Evolutionary conservation across 2,888 invertebrate genomes (phyloP).

Genomic region (Oscheius myriophilus): DNA sequence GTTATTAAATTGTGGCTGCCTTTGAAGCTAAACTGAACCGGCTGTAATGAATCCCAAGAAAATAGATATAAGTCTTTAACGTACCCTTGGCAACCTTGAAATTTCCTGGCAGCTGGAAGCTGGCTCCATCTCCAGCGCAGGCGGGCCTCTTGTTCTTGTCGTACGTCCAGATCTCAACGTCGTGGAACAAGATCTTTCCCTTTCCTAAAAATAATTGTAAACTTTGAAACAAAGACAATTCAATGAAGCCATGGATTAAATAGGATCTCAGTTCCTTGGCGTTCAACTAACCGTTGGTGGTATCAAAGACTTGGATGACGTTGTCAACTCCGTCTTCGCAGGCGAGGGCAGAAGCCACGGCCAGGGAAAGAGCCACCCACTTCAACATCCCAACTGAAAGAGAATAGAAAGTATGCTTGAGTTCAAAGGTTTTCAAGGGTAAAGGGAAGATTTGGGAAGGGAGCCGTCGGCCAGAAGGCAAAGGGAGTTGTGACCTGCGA

Average conservation of each 20-base stretch:
- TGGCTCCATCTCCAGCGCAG: slow-evolving; percentile 42
- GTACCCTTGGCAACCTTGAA: slow-evolving; percentile 53
- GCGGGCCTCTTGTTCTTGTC: slow-evolving; percentile 55
- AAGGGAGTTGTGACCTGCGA: too few relatives aligned
- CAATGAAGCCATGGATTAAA: neutral
- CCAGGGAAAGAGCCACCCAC: slow-evolving; percentile 11
- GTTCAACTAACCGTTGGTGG: slow-evolving; percentile 41
- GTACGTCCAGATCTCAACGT: slow-evolving; percentile 56
- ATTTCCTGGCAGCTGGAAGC: slow-evolving; percentile 54
- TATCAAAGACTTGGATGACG: slow-evolving; percentile 53
- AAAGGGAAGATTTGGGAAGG: neutral
- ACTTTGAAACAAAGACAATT: neutral
- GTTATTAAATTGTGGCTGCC: too few relatives aligned
- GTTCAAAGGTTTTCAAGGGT: too few relatives aligned
- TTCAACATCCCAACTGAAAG: slow-evolving; percentile 20
- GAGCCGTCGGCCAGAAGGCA: too few relatives aligned
- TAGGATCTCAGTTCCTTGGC: too few relatives aligned
- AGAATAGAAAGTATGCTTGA: slow-evolving; percentile 2
- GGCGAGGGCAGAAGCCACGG: slow-evolving; percentile 24
- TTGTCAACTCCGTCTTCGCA: slow-evolving; percentile 62
- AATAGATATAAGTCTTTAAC: neutral
- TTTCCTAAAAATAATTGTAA: slow-evolving; percentile 48
- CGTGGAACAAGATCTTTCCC: slow-evolving; percentile 49
- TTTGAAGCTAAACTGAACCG: too few relatives aligned
- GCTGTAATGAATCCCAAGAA: too few relatives aligned